Percentiles rank a stretch among this genome's conserved stretches.
Conservation (phyloP, 2,797 vertebrate genomes). For the Choloepus didactylus region DNA sequence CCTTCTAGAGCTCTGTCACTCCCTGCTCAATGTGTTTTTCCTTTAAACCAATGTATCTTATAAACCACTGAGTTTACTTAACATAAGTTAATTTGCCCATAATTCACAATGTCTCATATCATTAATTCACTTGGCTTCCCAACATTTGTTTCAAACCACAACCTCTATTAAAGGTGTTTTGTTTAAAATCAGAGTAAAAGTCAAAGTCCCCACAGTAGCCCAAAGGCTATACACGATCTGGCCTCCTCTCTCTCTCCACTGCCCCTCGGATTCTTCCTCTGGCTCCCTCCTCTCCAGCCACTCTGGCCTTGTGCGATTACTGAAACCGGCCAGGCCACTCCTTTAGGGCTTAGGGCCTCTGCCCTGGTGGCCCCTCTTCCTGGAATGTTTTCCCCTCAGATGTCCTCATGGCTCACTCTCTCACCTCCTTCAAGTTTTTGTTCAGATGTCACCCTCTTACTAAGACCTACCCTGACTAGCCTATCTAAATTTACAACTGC, state of each 20-base stretch:
- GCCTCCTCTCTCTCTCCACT: background rate
- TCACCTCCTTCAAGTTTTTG: conserved; percentile 2
- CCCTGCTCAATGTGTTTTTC: background rate
- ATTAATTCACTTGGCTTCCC: conserved; percentile 11
- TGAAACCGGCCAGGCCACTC: background rate
- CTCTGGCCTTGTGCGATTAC: background rate
- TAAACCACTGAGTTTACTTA: conserved; percentile 42
- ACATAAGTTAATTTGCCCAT: background rate
- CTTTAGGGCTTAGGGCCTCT: background rate
- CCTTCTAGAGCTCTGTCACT: background rate
- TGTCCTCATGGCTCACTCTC: background rate
- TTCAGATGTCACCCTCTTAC: background rate
- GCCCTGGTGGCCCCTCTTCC: background rate
- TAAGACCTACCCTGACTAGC: background rate
- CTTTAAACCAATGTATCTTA: background rate
- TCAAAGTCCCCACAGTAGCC: background rate
- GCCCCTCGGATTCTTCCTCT: background rate
- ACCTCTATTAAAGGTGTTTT: conserved; percentile 19
- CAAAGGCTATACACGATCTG: background rate
- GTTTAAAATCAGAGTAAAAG: background rate
- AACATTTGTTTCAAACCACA: conserved; percentile 33
- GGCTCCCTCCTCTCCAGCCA: background rate
- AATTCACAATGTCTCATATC: background rate
- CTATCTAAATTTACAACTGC: conserved; percentile 33
- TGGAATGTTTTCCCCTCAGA: background rate